Base-by-base conservation (phyloP, 2,888 invertebrate genomes). In the Scelioninae gen. 1 region DNA sequence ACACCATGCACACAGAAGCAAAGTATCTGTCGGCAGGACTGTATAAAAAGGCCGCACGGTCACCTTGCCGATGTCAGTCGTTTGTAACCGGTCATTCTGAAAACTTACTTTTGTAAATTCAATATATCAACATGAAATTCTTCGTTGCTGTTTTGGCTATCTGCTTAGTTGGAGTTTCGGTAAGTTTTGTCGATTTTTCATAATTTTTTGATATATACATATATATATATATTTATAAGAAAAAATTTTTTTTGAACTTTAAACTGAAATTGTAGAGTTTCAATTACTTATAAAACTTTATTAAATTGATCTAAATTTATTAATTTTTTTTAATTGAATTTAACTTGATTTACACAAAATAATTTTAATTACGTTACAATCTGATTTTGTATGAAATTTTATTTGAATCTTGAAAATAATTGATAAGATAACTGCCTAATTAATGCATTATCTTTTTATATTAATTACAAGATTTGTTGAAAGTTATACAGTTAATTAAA, bases 141-240 rank as follows among this genome's bases (percentile, higher is more conserved):
- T 75, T 86, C 63, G 74, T 84, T 34, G 76, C 86, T 58, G 23
- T 86, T 32, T 47, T 88, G n/a, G 77, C 84, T 15, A 45, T 86
- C 43, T 87, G 86, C 63, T 13, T 88, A 23, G 85, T 82, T 23
- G 84, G 85, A 29, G 84, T 84, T 40, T 75, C 82, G 9, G 87
- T 88, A 84, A 86, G 87, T 85, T 51, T 29, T 56, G 34, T 23
- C 5, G 15, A 7, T 32, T 10, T 75, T 47, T 38, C 23, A 2
- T n/a, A n/a, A n/a, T n/a, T n/a, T n/a, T n/a, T n/a, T n/a, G n/a
- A n/a, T n/a, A n/a, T n/a, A n/a, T n/a, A n/a, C n/a, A n/a, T n/a
- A n/a, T n/a, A n/a, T n/a, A 38, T 4, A 38, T 10, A 38, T 38
- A 4, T 38, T 38, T 38, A 4, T 38, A 4, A 38, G 1, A 34